phyloP scores from a whole-genome alignment of 92 coral and sea anemone species.

The Umimayanthus chanpuru region DNA sequence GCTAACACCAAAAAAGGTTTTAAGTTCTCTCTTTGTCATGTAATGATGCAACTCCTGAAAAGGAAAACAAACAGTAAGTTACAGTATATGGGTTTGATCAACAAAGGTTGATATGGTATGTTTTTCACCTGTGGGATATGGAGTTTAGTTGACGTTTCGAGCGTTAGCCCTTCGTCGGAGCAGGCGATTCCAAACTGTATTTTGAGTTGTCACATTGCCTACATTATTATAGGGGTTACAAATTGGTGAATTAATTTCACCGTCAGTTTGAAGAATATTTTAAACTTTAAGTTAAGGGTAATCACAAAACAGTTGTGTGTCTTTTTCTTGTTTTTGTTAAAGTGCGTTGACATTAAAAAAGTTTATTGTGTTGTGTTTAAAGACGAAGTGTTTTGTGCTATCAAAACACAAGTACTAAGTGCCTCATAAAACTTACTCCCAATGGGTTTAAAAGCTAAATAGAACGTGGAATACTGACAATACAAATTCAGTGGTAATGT shows the following conservation, averaged over 20 bases:
- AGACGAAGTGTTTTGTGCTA: background rate
- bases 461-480: background rate
- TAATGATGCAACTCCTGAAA: conserved; percentile 27
- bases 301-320: background rate
- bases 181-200: too few relatives aligned
- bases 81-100: too few relatives aligned
- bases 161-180: too few relatives aligned
- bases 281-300: background rate
- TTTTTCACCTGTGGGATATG: too few relatives aligned
- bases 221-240: too few relatives aligned
- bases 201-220: too few relatives aligned
- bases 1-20: conserved; percentile 29
- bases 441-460: background rate
- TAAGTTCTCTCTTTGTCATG: conserved; percentile 37
- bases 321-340: too few relatives aligned
- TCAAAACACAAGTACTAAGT: too few relatives aligned
- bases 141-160: too few relatives aligned
- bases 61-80: background rate
- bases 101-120: too few relatives aligned
- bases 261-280: too few relatives aligned
- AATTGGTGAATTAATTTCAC: too few relatives aligned
- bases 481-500: background rate
- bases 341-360: background rate
- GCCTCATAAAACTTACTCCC: background rate
- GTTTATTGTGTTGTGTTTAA: background rate